phyloP scores from a whole-genome alignment of 2,888 invertebrate species.

The Drosophila seclusa region DNA sequence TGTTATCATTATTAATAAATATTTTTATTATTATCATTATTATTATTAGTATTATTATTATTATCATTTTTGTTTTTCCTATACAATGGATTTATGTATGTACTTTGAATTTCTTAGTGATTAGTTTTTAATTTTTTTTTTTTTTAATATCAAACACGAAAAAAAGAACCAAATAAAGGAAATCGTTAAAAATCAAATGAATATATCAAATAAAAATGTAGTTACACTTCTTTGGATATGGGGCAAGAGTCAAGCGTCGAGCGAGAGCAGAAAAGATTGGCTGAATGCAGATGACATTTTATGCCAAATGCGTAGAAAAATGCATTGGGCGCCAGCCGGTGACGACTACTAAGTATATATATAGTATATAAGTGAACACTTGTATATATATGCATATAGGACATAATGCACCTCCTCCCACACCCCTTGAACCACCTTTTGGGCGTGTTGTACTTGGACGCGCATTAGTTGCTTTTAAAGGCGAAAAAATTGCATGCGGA shows the following conservation, averaged over 20 bases:
- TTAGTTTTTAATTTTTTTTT: constrained; percentile 44
- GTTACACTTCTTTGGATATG: not conserved
- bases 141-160: constrained; percentile 30
- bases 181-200: constrained; percentile 17
- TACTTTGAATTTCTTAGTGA: constrained; percentile 49
- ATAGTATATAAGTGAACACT: not conserved
- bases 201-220: constrained; percentile 20
- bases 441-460: constrained; percentile 10
- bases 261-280: not conserved
- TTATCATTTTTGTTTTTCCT: constrained; percentile 10
- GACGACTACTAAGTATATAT: not conserved
- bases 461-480: constrained; percentile 4
- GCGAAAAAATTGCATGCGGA: constrained; percentile 32
- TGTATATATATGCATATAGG: not conserved
- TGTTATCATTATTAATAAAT: constrained; percentile 27
- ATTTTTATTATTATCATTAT: constrained; percentile 1
- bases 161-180: constrained; percentile 11
- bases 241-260: constrained; percentile 6
- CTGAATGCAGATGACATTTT: constrained; percentile 39
- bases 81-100: constrained; percentile 14
- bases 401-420: not conserved
- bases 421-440: not conserved
- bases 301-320: constrained; percentile 71
- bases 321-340: constrained; percentile 54
- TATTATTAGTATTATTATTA: constrained; percentile 1